phyloP scores from a whole-genome alignment of 1,140 invertebrate genomes.

The Megalopta genalis region DNA sequence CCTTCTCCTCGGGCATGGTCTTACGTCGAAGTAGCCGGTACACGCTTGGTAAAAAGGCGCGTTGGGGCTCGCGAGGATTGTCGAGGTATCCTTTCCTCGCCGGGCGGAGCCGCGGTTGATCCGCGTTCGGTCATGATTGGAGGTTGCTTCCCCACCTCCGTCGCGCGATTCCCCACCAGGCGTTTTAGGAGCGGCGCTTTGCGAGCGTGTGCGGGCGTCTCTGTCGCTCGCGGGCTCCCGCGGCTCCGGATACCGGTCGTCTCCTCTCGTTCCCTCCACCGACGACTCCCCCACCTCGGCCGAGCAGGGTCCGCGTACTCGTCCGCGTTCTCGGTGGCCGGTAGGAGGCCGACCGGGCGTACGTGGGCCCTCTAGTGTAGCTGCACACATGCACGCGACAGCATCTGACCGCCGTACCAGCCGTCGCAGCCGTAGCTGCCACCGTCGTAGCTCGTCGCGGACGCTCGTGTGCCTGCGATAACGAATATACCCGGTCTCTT shows the following conservation, averaged over 20 bases:
- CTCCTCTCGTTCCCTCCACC: constrained; percentile 11
- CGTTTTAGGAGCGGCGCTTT: constrained; percentile 65
- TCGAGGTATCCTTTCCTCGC: constrained; percentile 55
- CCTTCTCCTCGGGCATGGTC: constrained; percentile 28
- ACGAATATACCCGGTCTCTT: constrained; percentile 8
- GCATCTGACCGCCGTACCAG: constrained; percentile 73
- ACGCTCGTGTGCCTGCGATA: constrained; percentile 54
- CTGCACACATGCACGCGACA: constrained; percentile 80
- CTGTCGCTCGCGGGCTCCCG: constrained; percentile 35
- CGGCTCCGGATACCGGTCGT: neutral
- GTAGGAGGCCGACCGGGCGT: constrained; percentile 65
- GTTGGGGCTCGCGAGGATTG: constrained; percentile 43
- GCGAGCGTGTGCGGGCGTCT: constrained; percentile 56
- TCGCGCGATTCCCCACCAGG: constrained; percentile 60
- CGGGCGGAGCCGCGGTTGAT: constrained; percentile 68
- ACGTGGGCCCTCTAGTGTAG: constrained; percentile 74
- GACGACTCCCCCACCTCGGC: constrained; percentile 61
- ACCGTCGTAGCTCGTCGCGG: constrained; percentile 54
- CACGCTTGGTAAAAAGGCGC: constrained; percentile 62
- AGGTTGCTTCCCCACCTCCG: constrained; percentile 60
- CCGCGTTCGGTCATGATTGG: constrained; percentile 67
- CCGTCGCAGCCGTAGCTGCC: constrained; percentile 57
- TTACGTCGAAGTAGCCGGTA: constrained; percentile 38
- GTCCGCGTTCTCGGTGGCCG: constrained; percentile 61
- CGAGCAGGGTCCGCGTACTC: constrained; percentile 48